Conservation (phyloP, 2,113 vertebrate species). For the Amazona vittata region DNA sequence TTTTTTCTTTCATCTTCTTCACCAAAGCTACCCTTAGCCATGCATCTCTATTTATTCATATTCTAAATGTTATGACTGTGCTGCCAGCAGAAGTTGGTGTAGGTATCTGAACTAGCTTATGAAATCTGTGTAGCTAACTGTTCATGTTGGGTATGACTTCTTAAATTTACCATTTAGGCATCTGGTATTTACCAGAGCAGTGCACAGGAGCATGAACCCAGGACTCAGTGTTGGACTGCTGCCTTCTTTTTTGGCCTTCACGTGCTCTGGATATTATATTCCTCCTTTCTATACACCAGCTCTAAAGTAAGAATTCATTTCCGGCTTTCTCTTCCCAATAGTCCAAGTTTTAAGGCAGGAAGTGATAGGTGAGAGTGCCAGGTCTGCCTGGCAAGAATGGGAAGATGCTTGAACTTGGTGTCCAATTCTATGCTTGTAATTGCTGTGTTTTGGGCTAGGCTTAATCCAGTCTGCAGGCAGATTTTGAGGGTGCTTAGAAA, state of each 20-base stretch:
- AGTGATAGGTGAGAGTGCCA: neutral
- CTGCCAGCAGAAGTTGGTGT: neutral
- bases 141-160: neutral
- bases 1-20: neutral
- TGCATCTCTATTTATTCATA: neutral
- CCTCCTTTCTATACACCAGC: neutral
- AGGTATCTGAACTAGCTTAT: neutral
- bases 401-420: neutral
- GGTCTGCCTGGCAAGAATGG: neutral
- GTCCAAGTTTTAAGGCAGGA: neutral
- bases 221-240: neutral
- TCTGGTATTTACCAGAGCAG: neutral
- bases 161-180: neutral
- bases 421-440: neutral
- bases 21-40: neutral
- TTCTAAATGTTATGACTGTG: neutral
- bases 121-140: neutral
- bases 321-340: neutral
- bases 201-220: neutral
- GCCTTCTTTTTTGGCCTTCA: neutral
- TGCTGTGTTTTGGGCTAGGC: neutral
- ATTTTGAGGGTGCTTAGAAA: neutral
- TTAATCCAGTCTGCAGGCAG: neutral
- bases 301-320: neutral
- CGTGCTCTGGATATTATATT: neutral